Base-by-base conservation (phyloP, 2,888 invertebrate genomes). In the Heliothis peltigera region DNA sequence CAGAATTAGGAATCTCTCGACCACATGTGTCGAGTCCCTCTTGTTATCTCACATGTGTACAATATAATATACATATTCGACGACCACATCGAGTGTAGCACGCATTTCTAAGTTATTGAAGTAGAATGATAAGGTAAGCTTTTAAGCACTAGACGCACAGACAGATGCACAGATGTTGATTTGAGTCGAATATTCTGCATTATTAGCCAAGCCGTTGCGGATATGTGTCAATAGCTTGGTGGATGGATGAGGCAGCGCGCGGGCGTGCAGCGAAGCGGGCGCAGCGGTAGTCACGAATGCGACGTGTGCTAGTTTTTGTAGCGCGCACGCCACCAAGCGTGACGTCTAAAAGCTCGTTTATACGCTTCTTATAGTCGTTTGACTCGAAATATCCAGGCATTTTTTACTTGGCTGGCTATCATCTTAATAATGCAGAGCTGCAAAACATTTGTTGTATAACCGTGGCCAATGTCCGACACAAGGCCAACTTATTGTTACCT, bases 311-410 rank as follows among this genome's bases (percentile, higher is more conserved):
- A 83, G 85, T 92, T 93, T 94, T 93, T 94, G 88, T 85, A 73
- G 76, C 83, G 80, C 84, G 84, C 83, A 86, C 83, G 87, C 91
- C 83, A 82, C 85, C 85, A 84, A 91, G 87, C 94, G 92, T 93
- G 87, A 92, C 92, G 88, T 88, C 90, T 90, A 91, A 93, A 94
- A 92, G 92, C 91, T 93, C 92, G 89, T 92, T 92, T 92, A 92
- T 89, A 89, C 88, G 89, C 90, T 93, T 93, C 88, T 92, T 92
- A 88, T 90, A 85, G 83, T 80, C 84, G 80, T 86, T 89, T 87
- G 88, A 87, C 84, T 89, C 81, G 79, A 86, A 86, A 87, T 86
- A 88, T 84, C 86, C 83, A 84, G 80, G 64, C 55, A 70, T 88
- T 90, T 91, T 91, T 90, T 89, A 80, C 75, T 71, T 58, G 76